Percentiles rank a stretch among this genome's conserved stretches.
Evolutionary conservation across 2,888 invertebrate species (phyloP).

Genomic region (Hydraecia micacea): DNA sequence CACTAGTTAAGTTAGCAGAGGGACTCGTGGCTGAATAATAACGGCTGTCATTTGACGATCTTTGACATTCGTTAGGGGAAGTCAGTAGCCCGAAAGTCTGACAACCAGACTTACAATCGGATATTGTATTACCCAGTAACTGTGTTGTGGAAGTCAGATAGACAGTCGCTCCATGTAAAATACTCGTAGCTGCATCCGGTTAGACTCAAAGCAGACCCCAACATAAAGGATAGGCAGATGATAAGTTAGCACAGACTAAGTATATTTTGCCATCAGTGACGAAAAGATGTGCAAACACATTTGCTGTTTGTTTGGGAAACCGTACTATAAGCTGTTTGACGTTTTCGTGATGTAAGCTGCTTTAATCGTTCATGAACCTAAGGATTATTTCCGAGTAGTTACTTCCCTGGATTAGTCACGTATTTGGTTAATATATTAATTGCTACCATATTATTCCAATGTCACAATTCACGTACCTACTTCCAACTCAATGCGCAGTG

Average conservation of each 20-base stretch:
- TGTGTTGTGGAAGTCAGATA: not conserved
- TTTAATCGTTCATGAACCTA: conserved; percentile 33
- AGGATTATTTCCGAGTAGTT: not conserved
- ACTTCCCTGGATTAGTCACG: not conserved
- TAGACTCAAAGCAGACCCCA: not conserved
- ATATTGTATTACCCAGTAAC: not conserved
- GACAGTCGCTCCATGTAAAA: too few species aligned
- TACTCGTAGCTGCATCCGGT: not conserved
- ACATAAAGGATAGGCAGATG: not conserved
- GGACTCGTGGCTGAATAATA: not conserved
- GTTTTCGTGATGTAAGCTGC: conserved; percentile 27
- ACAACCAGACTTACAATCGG: not conserved
- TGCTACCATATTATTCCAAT: not conserved
- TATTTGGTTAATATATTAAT: not conserved
- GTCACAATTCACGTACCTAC: not conserved
- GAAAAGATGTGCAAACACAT: not conserved
- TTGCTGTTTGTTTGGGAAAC: conserved; percentile 17
- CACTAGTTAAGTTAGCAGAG: not conserved
- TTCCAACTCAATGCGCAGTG: not conserved
- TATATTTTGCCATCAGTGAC: not conserved
- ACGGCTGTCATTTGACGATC: not conserved
- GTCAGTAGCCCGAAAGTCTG: not conserved
- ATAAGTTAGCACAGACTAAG: not conserved
- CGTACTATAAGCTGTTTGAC: conserved; percentile 23
- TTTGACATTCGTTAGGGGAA: not conserved